phyloP scores from a whole-genome alignment of 2,888 invertebrate species.

The Watsonalla binaria region DNA sequence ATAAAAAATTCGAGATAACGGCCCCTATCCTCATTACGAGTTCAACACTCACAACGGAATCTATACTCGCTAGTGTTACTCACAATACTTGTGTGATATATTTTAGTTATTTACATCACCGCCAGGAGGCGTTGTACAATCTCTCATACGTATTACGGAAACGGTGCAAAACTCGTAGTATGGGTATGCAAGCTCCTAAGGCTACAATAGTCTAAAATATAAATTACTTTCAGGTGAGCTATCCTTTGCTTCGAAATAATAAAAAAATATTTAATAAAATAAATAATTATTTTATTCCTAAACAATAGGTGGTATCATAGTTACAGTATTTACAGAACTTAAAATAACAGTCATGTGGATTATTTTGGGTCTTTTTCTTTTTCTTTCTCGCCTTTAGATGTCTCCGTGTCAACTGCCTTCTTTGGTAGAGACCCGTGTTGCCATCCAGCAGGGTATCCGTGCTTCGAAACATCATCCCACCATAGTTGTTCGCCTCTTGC shows the following conservation, averaged over 20 bases:
- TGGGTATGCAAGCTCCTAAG: neutral
- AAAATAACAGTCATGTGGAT: constrained; percentile 6
- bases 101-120: too few species aligned
- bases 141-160: too few species aligned
- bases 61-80: too few species aligned
- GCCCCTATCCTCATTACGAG: too few species aligned
- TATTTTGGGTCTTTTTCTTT: constrained; percentile 34
- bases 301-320: constrained; percentile 13
- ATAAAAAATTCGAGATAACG: too few species aligned
- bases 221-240: too few species aligned
- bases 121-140: too few species aligned
- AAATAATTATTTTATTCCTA: constrained; percentile 16
- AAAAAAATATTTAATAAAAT: constrained; percentile 4
- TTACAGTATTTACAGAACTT: constrained; percentile 21
- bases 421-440: constrained; percentile 56
- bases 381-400: constrained; percentile 25
- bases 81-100: too few species aligned
- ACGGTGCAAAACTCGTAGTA: too few species aligned
- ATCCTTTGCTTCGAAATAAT: neutral
- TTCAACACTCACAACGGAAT: too few species aligned
- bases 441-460: constrained; percentile 66
- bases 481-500: constrained; percentile 86
- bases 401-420: constrained; percentile 43
- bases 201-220: neutral
- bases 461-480: constrained; percentile 83